Percentiles rank a stretch among this genome's conserved stretches.
These are phyloP conservation scores for Loriculus beryllinus DNA, from an alignment of 2,797 vertebrate genomes.

Conservation along the genomic window DNA sequence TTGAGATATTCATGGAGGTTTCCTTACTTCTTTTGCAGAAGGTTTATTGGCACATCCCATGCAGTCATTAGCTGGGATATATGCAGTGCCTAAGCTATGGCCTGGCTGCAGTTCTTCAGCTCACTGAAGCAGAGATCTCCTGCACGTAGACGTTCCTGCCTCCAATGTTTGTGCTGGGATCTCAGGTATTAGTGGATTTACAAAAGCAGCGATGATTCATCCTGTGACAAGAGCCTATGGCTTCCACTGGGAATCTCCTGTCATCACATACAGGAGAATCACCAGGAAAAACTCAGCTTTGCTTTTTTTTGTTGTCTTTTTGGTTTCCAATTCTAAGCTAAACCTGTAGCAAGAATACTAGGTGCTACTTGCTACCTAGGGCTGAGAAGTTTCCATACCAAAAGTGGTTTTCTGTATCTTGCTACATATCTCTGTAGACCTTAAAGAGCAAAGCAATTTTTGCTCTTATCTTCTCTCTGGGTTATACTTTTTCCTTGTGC, in stretches of 20 bases:
- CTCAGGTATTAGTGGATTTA: neutral
- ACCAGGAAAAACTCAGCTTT: neutral
- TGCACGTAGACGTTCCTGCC: neutral
- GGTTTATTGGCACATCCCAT: neutral
- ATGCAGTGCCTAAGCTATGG: neutral
- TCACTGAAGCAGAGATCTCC: neutral
- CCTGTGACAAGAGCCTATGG: neutral
- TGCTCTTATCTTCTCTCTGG: neutral
- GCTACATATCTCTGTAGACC: neutral
- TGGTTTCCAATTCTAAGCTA: neutral
- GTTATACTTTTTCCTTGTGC: neutral
- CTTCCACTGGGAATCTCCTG: neutral
- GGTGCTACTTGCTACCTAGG: neutral
- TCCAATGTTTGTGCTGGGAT: neutral
- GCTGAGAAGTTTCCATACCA: neutral
- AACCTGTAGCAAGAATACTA: neutral
- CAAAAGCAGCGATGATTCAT: neutral
- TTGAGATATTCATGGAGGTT: neutral
- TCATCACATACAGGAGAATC: neutral
- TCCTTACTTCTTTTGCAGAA: neutral
- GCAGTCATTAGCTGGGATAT: neutral
- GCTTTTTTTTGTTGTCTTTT: neutral
- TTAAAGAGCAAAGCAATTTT: neutral
- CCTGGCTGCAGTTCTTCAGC: neutral
- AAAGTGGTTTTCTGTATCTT: neutral